These are phyloP conservation scores for Phortica variegata DNA, from an alignment of 1,140 invertebrate species.

Conservation along the genomic window DNA sequence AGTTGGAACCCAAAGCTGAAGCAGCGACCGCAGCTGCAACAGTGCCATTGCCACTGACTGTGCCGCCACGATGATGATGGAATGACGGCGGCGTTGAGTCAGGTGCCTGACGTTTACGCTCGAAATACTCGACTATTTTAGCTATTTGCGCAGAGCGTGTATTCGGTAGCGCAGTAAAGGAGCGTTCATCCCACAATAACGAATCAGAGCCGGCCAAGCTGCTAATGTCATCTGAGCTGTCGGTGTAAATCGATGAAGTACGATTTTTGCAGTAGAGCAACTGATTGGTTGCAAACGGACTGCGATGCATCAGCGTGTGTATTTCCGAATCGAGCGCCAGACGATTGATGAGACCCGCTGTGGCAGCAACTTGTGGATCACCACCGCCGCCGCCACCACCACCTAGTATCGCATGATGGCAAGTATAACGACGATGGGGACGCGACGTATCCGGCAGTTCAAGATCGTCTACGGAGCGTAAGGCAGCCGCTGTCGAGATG, in stretches of 20 bases:
- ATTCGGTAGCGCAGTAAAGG: slow-evolving; percentile 58
- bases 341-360: slow-evolving; percentile 56
- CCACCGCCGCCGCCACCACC: slow-evolving; percentile 23
- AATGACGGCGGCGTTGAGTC: slow-evolving; percentile 38
- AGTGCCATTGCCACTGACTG: slow-evolving; percentile 26
- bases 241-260: slow-evolving; percentile 81
- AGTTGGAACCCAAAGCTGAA: slow-evolving; percentile 39
- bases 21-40: slow-evolving; percentile 45
- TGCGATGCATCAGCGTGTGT: slow-evolving; percentile 51
- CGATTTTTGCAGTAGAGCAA: slow-evolving; percentile 68
- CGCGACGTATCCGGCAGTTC: slow-evolving; percentile 55
- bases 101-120: slow-evolving; percentile 66
- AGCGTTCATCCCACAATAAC: slow-evolving; percentile 67
- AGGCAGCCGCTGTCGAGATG: slow-evolving; percentile 54
- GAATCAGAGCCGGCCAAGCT: slow-evolving; percentile 74
- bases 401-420: slow-evolving; percentile 36
- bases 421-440: slow-evolving; percentile 40
- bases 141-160: slow-evolving; percentile 72
- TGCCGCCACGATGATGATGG: slow-evolving; percentile 31
- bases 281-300: slow-evolving; percentile 56
- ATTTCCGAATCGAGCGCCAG: slow-evolving; percentile 57
- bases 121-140: slow-evolving; percentile 86
- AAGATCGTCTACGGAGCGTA: slow-evolving; percentile 65
- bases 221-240: slow-evolving; percentile 82
- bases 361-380: slow-evolving; percentile 41